phyloP scores from a whole-genome alignment of 2,113 vertebrate species.

The Sakesphorus luctuosus region DNA sequence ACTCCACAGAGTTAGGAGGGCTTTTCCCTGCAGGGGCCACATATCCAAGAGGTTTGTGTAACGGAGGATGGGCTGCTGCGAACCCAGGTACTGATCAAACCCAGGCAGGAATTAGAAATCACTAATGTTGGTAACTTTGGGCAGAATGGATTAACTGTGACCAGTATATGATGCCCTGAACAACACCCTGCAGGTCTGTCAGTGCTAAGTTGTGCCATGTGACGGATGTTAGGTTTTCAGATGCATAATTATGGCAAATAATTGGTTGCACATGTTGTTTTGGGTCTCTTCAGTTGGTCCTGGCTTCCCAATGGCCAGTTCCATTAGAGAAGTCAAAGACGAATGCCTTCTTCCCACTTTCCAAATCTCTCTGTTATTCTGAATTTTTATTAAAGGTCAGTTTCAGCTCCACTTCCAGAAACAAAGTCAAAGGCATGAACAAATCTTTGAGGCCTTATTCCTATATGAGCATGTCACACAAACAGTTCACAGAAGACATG shows the following conservation, averaged over 20 bases:
- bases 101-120: not conserved
- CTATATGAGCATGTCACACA: not conserved
- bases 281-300: not conserved
- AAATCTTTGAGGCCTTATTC: not conserved
- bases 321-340: not conserved
- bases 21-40: not conserved
- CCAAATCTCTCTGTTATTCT: not conserved
- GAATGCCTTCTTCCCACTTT: not conserved
- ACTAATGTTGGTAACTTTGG: not conserved
- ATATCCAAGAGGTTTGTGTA: not conserved
- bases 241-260: not conserved
- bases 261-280: slow-evolving; percentile 20
- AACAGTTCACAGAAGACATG: fast-evolving
- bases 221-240: not conserved
- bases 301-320: not conserved
- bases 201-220: not conserved
- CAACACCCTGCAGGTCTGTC: not conserved
- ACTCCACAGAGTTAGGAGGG: not conserved
- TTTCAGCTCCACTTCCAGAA: not conserved
- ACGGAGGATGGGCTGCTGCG: not conserved
- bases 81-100: not conserved
- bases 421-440: not conserved
- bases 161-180: not conserved
- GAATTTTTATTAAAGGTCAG: not conserved
- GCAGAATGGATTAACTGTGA: not conserved